Percentiles rank a stretch among this genome's conserved stretches.
Conservation (phyloP, 2,113 vertebrate species). For the Caranx melampygus region DNA sequence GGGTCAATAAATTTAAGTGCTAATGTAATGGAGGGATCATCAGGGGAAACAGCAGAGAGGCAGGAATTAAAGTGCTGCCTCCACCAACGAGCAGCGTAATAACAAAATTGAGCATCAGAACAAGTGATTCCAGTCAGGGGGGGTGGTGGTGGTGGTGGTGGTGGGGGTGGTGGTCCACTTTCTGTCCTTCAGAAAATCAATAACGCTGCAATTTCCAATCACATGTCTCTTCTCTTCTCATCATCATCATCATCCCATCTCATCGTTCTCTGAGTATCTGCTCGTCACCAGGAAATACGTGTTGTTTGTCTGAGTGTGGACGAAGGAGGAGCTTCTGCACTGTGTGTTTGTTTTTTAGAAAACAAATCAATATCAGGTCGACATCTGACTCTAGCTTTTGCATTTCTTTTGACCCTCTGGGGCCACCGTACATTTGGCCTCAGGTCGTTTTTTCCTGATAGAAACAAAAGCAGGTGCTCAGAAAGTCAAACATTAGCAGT, state of each 20-base stretch:
- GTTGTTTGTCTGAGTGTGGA: neutral
- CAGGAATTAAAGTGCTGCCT: constrained; percentile 3
- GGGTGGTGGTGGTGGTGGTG: neutral
- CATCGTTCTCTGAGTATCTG: neutral
- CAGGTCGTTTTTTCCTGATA: neutral
- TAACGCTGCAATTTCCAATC: constrained; percentile 1
- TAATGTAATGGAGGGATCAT: constrained; percentile 14
- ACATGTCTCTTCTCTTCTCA: neutral
- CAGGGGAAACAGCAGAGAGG: constrained; percentile 17
- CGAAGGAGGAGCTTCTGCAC: neutral
- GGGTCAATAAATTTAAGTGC: constrained; percentile 22
- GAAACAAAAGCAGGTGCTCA: too few relatives aligned
- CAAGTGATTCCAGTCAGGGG: neutral
- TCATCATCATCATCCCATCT: neutral
- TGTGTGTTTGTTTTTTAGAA: too few relatives aligned
- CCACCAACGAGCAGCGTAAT: constrained; percentile 2
- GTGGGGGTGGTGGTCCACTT: neutral
- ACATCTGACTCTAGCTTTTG: too few relatives aligned
- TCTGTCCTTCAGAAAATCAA: neutral
- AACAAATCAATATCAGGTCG: too few relatives aligned
- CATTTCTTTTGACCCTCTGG: too few relatives aligned
- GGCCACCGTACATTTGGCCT: too few relatives aligned
- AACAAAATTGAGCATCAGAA: neutral
- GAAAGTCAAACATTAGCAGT: too few relatives aligned
- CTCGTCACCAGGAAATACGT: neutral